Conservation (phyloP, 53 echinoderm and acorn worm genomes). For the Arbacia lixula region DNA sequence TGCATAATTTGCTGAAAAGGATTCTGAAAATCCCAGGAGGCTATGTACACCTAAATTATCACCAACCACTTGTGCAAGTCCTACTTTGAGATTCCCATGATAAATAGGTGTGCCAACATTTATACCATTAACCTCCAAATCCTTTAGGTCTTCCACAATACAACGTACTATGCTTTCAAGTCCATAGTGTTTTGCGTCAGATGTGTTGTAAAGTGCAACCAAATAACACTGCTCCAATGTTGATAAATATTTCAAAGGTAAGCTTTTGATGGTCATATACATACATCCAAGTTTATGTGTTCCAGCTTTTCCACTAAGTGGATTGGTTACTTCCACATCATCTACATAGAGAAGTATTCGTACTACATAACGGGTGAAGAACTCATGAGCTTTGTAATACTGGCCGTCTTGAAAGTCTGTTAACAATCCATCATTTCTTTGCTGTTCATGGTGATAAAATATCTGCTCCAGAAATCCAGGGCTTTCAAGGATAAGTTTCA, state of each 20-base stretch:
- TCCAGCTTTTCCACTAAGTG: constrained; percentile 64
- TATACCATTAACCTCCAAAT: constrained; percentile 48
- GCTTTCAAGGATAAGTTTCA: constrained; percentile 47
- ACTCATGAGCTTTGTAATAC: constrained; percentile 35
- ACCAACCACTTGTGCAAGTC: constrained; percentile 67
- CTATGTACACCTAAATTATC: constrained; percentile 71
- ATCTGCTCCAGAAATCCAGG: constrained; percentile 46
- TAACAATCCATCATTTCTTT: constrained; percentile 51
- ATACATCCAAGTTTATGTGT: constrained; percentile 62
- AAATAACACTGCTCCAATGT: constrained; percentile 60
- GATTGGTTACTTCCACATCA: constrained; percentile 64
- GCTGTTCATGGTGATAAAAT: constrained; percentile 6
- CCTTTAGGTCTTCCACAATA: constrained; percentile 65
- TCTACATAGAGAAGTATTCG: constrained; percentile 55
- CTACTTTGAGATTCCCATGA: constrained; percentile 50
- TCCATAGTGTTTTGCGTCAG: constrained; percentile 67
- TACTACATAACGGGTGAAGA: constrained; percentile 34
- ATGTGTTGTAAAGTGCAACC: constrained; percentile 48
- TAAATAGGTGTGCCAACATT: constrained; percentile 49
- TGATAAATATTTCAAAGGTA: constrained; percentile 56
- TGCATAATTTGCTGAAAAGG: constrained; percentile 65
- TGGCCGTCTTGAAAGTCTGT: constrained; percentile 60
- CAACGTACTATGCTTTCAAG: constrained; percentile 46
- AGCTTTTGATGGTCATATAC: constrained; percentile 52
- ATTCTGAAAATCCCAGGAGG: constrained; percentile 68